phyloP scores from a whole-genome alignment of 2,888 invertebrate genomes.

The Pelosia muscerda region DNA sequence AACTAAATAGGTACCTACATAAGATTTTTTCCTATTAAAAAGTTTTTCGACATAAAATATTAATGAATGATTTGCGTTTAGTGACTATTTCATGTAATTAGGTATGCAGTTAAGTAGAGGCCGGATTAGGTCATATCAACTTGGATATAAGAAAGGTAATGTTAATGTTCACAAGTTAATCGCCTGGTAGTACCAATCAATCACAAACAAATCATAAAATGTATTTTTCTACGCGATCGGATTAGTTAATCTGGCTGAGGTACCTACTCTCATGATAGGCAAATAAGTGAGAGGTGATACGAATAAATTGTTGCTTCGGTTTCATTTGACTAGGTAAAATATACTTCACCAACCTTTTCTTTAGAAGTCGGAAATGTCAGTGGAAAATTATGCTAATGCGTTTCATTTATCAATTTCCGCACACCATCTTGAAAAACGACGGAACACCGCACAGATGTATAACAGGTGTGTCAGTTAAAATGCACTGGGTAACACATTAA shows the following conservation, averaged over 20 bases:
- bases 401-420: constrained; percentile 49
- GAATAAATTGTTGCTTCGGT: neutral
- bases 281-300: neutral
- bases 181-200: no score
- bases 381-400: constrained; percentile 16
- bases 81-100: no score
- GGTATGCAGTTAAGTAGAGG: no score
- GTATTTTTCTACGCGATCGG: no score
- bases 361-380: constrained; percentile 9
- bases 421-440: constrained; percentile 43
- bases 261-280: neutral
- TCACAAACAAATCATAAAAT: no score
- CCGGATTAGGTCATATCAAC: no score
- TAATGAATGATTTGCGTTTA: neutral
- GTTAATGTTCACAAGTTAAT: no score
- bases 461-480: constrained; percentile 69
- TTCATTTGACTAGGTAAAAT: neutral
- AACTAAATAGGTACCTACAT: no score
- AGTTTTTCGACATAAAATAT: no score
- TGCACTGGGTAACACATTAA: constrained; percentile 78
- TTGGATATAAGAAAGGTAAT: no score
- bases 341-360: neutral
- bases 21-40: no score
- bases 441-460: constrained; percentile 34
- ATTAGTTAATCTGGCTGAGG: no score